These are phyloP conservation scores for Proteles cristata DNA, from an alignment of 2,113 vertebrate species.

Conservation along the genomic window DNA sequence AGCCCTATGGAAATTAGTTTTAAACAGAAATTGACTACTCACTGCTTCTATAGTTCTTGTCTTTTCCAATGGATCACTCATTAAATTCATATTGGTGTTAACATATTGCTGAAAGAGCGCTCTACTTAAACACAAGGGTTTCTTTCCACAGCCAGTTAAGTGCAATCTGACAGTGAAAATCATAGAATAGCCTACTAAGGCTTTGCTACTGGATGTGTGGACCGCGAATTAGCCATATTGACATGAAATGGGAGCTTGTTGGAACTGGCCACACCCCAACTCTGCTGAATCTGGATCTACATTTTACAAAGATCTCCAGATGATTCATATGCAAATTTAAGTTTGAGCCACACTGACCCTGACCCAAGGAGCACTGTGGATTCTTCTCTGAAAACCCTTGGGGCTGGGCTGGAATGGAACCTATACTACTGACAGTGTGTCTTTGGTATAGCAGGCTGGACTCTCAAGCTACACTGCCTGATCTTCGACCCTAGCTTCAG, in stretches of 20 bases:
- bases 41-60: neutral
- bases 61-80: neutral
- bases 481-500: neutral
- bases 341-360: neutral
- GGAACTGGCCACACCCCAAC: neutral
- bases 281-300: neutral
- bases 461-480: neutral
- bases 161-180: neutral
- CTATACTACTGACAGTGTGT: neutral
- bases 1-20: constrained; percentile 11
- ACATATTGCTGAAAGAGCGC: neutral
- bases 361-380: neutral
- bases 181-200: neutral
- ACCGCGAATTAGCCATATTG: neutral
- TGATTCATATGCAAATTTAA: neutral
- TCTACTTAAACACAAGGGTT: neutral
- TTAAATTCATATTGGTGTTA: neutral
- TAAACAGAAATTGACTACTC: neutral
- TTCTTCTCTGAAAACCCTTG: neutral
- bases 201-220: neutral
- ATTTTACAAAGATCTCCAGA: neutral
- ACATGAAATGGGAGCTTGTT: neutral
- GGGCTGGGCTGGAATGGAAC: neutral
- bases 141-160: neutral
- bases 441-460: neutral